Evolutionary conservation across 2,113 vertebrate species (phyloP).

Genomic region (Echinops telfairi): DNA sequence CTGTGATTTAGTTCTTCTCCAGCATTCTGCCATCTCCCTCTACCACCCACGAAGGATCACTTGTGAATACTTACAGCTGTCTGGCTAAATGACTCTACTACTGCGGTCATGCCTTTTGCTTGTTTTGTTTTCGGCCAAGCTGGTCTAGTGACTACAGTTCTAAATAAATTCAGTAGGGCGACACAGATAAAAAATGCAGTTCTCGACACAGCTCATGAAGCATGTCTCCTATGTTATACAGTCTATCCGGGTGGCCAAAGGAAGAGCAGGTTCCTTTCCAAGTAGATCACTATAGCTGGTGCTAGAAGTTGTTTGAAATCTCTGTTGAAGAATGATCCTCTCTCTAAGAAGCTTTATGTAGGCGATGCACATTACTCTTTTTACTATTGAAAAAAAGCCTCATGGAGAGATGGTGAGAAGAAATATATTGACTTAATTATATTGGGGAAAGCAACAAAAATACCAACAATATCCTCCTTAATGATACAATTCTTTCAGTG

Average conservation of each 20-base stretch:
- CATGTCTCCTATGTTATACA: conserved; percentile 55
- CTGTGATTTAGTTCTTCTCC: conserved; percentile 68
- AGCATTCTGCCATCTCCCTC: conserved; percentile 71
- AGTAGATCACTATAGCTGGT: conserved; percentile 59
- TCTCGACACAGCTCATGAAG: conserved; percentile 38
- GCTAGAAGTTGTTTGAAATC: conserved; percentile 51
- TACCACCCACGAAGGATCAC: conserved; percentile 67
- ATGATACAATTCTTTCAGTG: conserved; percentile 19
- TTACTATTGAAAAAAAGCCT: conserved; percentile 33
- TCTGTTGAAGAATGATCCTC: conserved; percentile 36
- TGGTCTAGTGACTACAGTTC: conserved; percentile 30
- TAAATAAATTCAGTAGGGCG: conserved; percentile 61
- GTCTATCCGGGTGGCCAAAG: conserved; percentile 25
- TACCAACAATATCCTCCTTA: conserved; percentile 56
- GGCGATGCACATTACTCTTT: conserved; percentile 42
- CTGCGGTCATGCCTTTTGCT: conserved; percentile 23
- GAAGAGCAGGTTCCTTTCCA: conserved; percentile 68
- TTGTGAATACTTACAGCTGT: conserved; percentile 70
- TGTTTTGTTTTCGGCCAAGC: conserved; percentile 13
- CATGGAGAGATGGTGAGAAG: conserved; percentile 12
- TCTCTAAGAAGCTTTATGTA: conserved; percentile 41
- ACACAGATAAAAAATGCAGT: conserved; percentile 39
- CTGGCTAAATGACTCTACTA: conserved; percentile 64
- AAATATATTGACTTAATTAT: conserved; percentile 53
- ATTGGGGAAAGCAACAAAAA: conserved; percentile 48